Percentiles rank a stretch among this genome's conserved stretches.
These are phyloP conservation scores for Cercopithecus diana DNA, from an alignment of 2,797 vertebrate genomes.

Conservation along the genomic window DNA sequence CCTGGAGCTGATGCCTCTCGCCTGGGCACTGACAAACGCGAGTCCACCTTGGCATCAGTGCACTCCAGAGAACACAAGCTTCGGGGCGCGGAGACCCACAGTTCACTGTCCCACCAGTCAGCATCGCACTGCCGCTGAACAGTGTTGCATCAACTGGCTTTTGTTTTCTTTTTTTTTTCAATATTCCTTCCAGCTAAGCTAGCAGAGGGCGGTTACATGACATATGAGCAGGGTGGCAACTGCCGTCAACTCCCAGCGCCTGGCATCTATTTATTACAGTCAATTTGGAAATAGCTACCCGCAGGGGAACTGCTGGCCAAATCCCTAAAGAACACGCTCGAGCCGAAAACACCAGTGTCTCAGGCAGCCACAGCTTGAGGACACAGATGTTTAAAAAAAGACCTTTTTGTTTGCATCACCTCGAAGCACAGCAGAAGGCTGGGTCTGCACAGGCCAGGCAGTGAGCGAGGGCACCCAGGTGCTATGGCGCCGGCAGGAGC, in stretches of 20 bases:
- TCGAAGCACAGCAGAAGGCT: neutral
- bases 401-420: neutral
- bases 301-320: neutral
- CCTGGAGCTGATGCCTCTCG: neutral
- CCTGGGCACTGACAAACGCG: neutral
- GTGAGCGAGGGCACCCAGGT: neutral
- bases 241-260: neutral
- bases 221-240: neutral
- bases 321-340: neutral
- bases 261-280: neutral
- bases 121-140: neutral
- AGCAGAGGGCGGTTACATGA: neutral
- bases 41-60: neutral
- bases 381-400: neutral
- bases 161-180: neutral
- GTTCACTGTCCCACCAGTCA: neutral
- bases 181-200: neutral
- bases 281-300: neutral
- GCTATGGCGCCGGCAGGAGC: rapidly evolving
- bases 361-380: neutral
- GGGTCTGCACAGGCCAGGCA: rapidly evolving
- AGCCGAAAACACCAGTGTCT: neutral
- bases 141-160: neutral
- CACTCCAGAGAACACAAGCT: neutral
- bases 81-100: neutral